phyloP scores from a whole-genome alignment of 2,888 invertebrate species.

The Cepaea hortensis region DNA sequence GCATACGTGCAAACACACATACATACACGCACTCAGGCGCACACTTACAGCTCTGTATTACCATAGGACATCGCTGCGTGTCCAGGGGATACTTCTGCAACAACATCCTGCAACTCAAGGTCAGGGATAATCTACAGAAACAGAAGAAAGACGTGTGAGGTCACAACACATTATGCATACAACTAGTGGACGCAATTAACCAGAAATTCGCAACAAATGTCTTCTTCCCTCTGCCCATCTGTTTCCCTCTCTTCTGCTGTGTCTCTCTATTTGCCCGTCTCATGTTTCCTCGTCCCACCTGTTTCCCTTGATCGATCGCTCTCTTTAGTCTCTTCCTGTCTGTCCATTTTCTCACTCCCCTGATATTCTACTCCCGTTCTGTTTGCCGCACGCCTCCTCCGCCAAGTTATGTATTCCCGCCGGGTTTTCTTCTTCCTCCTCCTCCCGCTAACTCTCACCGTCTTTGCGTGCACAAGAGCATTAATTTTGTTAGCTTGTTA shows the following conservation, averaged over 20 bases:
- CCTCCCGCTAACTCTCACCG: no score
- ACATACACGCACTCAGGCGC: neutral
- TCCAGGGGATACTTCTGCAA: conserved; percentile 73
- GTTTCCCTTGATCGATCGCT: neutral
- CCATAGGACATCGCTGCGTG: conserved; percentile 69
- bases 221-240: neutral
- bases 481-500: no score
- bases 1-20: neutral
- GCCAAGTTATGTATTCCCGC: no score
- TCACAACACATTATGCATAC: neutral
- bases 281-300: neutral
- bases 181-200: neutral
- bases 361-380: no score
- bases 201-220: neutral
- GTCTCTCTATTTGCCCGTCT: neutral
- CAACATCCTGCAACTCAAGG: conserved; percentile 78
- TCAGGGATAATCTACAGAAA: conserved; percentile 79
- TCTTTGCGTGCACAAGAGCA: no score
- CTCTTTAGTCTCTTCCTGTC: no score
- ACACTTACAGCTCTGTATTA: conserved; percentile 74
- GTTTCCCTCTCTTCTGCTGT: neutral
- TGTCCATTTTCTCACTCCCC: no score
- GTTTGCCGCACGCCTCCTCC: no score
- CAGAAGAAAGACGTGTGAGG: neutral
- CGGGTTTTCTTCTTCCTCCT: no score